Evolutionary conservation across 2,888 invertebrate genomes (phyloP), one percentile per base, ranked within the genome.

Genomic region (Mystacides longicornis): DNA sequence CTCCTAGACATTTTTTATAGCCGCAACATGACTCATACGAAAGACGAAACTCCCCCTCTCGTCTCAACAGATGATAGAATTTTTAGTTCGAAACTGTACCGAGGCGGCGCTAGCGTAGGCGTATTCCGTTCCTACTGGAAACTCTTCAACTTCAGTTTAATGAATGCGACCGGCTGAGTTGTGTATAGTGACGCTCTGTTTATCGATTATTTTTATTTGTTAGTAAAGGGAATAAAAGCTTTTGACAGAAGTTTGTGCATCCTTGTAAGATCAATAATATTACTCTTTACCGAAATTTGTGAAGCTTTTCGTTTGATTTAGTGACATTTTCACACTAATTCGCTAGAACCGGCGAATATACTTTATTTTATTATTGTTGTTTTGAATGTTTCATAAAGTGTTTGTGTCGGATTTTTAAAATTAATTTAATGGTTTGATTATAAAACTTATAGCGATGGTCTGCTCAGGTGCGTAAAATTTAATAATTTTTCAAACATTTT

Each of bases 101-200:
- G 14, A n/a, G n/a, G 37, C 16, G 37, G 14, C 37, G 37, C 37
- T 37, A 37, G 37, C 16, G 37, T 14, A 37, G 37, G n/a, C 3
- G 3, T n/a, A 3, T 37, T 37, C 37, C 37, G 16, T 3, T 16
- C n/a, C 14, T 14, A 37, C 14, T 37, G n/a, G n/a, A n/a, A n/a
- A n/a, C 37, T 37, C 46, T 46, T 16, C 18, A 46, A 46, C 21
- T 46, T 46, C 46, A 46, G 46, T 46, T 20, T 46, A 46, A n/a
- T 20, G 21, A 46, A 16, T 4, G 21, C 46, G 19, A 20, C 46
- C 4, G 46, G 11, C 2, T 5, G 46, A 46, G 46, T 21, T 19
- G 37, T 37, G 14, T 14, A 3, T 3, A 46, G 46, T 16, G 46
- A 11, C 14, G 3, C 20, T 46, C 11, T 21, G 18, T 46, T 3